Evolutionary conservation across 2,888 invertebrate genomes (phyloP), one percentile per base, ranked within the genome.

Genomic region (Clostera curtula): DNA sequence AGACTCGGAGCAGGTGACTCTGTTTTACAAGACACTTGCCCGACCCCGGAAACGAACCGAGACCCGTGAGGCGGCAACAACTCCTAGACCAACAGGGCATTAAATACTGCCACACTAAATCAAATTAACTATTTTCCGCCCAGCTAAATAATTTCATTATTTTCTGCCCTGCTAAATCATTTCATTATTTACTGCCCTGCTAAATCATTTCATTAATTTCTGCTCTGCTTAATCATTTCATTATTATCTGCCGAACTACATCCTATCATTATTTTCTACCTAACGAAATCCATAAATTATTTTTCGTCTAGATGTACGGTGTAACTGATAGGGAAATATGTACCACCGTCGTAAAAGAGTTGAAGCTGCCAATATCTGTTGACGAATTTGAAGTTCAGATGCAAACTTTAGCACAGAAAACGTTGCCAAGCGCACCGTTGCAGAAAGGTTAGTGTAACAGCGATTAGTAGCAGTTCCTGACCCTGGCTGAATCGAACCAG

Each of bases 301-400:
- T 2, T 25, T 5, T n/a, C 9, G 26, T 38, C 1, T 41, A 75
- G 76, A 38, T 65, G 31, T 57, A 53, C 13, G 77, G 76, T 0
- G 49, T 35, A 1, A 74, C 76, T 0, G 72, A 76, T 29, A 38
- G 38, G 0, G 49, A 65, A 13, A 75, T 88, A 1, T 86, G 87
- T 3, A 50, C 54, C 35, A 82, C 82, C 1, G 76, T 89, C 2
- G 76, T 88, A 1, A 51, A 62, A 4, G 85, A 87, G 35, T 63
- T 90, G 31, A 73, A 86, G 2, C 59, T 93, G 20, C 89, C 91
- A 0, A 67, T 92, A 6, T 82, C 86, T 0, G 66, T 74, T 0
- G 86, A 88, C 11, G 87, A 91, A 47, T 89, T 91, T 47, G 64
- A 86, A 5, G 43, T 58, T 1, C 73, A 85, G 28, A 74, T 88